Conservation (phyloP, 2,797 vertebrate genomes). For the Sebastes taczanowskii region DNA sequence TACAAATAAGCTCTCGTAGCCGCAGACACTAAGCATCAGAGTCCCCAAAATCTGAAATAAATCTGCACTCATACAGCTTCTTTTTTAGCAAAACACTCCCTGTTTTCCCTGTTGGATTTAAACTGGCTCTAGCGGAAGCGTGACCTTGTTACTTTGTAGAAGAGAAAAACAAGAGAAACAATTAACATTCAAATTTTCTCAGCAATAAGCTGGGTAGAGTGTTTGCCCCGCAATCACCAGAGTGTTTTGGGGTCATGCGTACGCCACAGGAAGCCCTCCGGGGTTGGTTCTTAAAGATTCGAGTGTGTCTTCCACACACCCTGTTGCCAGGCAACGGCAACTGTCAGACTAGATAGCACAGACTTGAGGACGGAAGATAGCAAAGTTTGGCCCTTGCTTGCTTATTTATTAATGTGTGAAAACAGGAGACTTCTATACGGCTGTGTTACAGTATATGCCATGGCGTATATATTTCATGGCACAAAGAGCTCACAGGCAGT, state of each 20-base stretch:
- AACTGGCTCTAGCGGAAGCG: neutral
- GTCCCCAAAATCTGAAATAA: neutral
- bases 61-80: neutral
- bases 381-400: constrained; percentile 60
- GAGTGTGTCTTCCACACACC: constrained; percentile 43
- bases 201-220: neutral
- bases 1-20: constrained; percentile 36
- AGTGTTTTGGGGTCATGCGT: constrained; percentile 52
- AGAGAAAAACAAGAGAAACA: constrained; percentile 2
- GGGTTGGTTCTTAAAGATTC: constrained; percentile 58
- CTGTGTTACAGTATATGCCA: neutral
- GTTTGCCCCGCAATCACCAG: constrained; percentile 23
- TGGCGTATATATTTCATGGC: neutral
- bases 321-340: constrained; percentile 81
- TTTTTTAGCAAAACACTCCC: neutral
- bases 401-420: constrained; percentile 53
- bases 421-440: constrained; percentile 8
- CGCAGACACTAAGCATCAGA: constrained; percentile 13
- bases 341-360: constrained; percentile 58
- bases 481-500: neutral
- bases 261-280: constrained; percentile 51
- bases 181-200: constrained; percentile 26
- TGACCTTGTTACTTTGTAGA: neutral
- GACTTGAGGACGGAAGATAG: constrained; percentile 49
- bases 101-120: neutral